Base-by-base conservation (phyloP, 2,888 invertebrate species). In the Epirrhoe tristata region DNA sequence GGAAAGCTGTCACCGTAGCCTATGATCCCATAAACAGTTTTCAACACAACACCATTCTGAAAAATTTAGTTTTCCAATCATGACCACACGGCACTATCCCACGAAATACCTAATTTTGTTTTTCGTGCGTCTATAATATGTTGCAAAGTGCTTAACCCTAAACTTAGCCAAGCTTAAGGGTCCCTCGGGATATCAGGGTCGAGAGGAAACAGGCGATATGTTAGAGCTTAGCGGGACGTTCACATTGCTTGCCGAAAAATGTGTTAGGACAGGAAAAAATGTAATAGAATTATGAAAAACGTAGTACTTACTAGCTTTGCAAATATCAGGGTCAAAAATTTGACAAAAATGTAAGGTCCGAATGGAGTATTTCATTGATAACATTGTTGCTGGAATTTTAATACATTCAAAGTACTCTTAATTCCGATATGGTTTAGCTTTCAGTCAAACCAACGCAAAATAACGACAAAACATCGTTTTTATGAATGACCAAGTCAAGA, bases 121-220 rank as follows among this genome's bases (percentile, higher is more conserved):
- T 52, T 48, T 56, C 12, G 52, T 57, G 32, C 36, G 39, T n/a
- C 24, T 6, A 54, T 48, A 57, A 0, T 63, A 52, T 43, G 24
- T 54, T 56, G n/a, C 43, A 46, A 43, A 58, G 71, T 72, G 69
- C 72, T 74, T 74, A 74, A 76, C 74, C 77, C 75, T 70, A 63
- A 70, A 73, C 70, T 69, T 69, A 75, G 73, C 73, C 69, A 63
- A 63, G 59, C 61, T 73, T 61, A 36, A 62, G 71, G 69, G 71
- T 73, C 71, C 77, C 74, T 55, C 54, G 75, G 74, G 77, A 73
- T 71, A 74, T 78, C 74, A 60, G 72, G 73, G 70, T 73, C 58
- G 66, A 58, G 51, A 66, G 61, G 66, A 65, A 66, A 43, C 62
- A 58, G 55, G 62, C 57, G 55, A 61, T 66, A 54, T 60, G 70